Percentiles rank a stretch among this genome's conserved stretches.
These are phyloP conservation scores for Neoitamus cyanurus DNA, from an alignment of 2,888 invertebrate species.

Conservation along the genomic window DNA sequence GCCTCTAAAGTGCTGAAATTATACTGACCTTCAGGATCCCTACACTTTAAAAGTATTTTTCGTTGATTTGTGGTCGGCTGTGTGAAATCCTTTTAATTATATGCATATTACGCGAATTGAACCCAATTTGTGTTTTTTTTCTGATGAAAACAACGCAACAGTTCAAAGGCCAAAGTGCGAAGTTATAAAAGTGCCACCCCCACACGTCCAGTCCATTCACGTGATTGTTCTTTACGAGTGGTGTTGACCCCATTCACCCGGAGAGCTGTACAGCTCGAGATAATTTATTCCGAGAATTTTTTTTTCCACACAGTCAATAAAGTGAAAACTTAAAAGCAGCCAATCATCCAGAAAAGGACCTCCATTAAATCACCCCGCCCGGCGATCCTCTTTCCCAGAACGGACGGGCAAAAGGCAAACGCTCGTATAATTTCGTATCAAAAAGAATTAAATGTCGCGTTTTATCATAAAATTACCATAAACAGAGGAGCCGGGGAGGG, in stretches of 20 bases:
- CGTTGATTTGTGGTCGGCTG: no score
- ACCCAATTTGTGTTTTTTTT: neutral
- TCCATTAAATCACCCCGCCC: neutral
- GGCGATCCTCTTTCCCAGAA: neutral
- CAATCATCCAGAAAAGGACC: conserved; percentile 31
- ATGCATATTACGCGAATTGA: no score
- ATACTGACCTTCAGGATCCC: no score
- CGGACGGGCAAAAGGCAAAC: neutral
- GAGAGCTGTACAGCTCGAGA: neutral
- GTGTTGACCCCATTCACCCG: neutral
- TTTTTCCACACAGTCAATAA: neutral
- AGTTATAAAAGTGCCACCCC: neutral
- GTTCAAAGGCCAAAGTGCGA: neutral
- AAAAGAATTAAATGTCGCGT: conserved; percentile 42
- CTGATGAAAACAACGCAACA: neutral
- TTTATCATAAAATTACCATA: conserved; percentile 48
- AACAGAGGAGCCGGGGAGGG: neutral
- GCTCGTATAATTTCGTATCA: neutral
- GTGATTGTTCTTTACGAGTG: neutral
- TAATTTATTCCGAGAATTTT: neutral
- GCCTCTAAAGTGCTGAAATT: no score
- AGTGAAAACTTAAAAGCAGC: neutral
- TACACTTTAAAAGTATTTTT: no score
- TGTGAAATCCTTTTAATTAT: no score
- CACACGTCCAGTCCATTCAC: neutral